A percentile compares a stretch with the other conserved stretches of the same genome.
phyloP scores from a whole-genome alignment of 2,797 vertebrate species.

The Lycodopsis pacificus region DNA sequence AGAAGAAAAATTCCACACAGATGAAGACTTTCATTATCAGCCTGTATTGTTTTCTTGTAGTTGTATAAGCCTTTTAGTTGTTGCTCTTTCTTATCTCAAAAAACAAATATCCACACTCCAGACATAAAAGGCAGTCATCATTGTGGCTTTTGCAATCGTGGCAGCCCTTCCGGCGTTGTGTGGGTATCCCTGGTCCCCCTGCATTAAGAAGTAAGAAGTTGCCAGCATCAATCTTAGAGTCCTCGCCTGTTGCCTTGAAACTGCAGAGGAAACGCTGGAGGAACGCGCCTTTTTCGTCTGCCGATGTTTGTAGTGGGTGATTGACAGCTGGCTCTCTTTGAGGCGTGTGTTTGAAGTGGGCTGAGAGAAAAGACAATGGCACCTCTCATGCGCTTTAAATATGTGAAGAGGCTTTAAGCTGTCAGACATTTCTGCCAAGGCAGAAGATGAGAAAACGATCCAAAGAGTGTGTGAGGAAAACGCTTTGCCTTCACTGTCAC shows the following conservation, averaged over 20 bases:
- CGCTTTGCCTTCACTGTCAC: not conserved
- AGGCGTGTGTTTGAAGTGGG: slow-evolving; percentile 65
- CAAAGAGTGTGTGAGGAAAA: slow-evolving; percentile 31
- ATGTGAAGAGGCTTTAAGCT: slow-evolving; percentile 72
- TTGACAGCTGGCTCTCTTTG: slow-evolving; percentile 63
- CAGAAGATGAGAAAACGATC: slow-evolving; percentile 49
- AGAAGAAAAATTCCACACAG: not conserved
- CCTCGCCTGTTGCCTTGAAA: slow-evolving; percentile 9
- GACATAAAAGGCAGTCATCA: slow-evolving; percentile 4
- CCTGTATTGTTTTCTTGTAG: not conserved
- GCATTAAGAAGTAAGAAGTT: slow-evolving; percentile 1
- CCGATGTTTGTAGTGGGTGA: slow-evolving; percentile 49
- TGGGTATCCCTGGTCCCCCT: slow-evolving; percentile 14
- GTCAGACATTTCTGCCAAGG: slow-evolving; percentile 47
- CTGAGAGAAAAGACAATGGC: slow-evolving; percentile 57
- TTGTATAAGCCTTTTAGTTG: not conserved
- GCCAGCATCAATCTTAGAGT: slow-evolving; percentile 18
- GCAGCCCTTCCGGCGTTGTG: slow-evolving; percentile 23
- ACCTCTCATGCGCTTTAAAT: slow-evolving; percentile 63
- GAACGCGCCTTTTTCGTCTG: slow-evolving; percentile 15
- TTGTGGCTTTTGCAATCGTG: slow-evolving; percentile 19
- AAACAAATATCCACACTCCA: not conserved
- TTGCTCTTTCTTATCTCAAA: slow-evolving; percentile 14
- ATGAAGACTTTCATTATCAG: not conserved
- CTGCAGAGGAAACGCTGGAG: slow-evolving; percentile 41